Base-by-base conservation (phyloP, 92 coral and sea anemone species). In the Zoanthus solanderi region DNA sequence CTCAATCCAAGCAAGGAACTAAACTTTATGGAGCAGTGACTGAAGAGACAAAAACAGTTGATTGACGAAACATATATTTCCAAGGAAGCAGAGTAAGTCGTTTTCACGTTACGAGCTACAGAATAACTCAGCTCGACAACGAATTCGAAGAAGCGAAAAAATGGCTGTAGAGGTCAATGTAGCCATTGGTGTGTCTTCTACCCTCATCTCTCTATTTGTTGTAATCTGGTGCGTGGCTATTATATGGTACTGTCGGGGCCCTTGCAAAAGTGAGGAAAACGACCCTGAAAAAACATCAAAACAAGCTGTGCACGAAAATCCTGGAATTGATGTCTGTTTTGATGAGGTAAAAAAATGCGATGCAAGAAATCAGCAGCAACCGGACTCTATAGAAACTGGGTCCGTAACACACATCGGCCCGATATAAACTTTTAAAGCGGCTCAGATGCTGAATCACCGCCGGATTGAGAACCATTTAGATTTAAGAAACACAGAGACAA, bases 131-230 rank as follows among this genome's bases (percentile, higher is more conserved):
- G 6, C 47, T 9, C 2, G 14, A 5, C 31, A 9, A 45, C 15
- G 1, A 28, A 71, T 6, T 13, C 18, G 4, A 37, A 45, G 56
- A 46, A 7, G 9, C 17, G 42, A n/a, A 37, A 6, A 42, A 71
- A 93, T 94, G 96, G 73, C 88, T 57, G 50, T 74, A n/a, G 94
- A 94, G 30, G 75, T 83, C 18, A 89, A 90, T 16, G 85, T 92
- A 6, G 93, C 93, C 31, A 83, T 94, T n/a, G 94, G 88, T 42
- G 42, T 92, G 6, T 92, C 94, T 28, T 89, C 95, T 9, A 45
- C 93, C 71, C 85, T 94, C 6, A 83, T 94, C 58, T 88, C 86
- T 11, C 66, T 77, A 12, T 94, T 94, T 32, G 84, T 94, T 17
- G 63, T 89, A 1, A 58, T 72, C 31, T 94, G 95, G 95, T 56